These are phyloP conservation scores for Lamprologus speciosus DNA, from an alignment of 2,113 vertebrate genomes.

Conservation along the genomic window DNA sequence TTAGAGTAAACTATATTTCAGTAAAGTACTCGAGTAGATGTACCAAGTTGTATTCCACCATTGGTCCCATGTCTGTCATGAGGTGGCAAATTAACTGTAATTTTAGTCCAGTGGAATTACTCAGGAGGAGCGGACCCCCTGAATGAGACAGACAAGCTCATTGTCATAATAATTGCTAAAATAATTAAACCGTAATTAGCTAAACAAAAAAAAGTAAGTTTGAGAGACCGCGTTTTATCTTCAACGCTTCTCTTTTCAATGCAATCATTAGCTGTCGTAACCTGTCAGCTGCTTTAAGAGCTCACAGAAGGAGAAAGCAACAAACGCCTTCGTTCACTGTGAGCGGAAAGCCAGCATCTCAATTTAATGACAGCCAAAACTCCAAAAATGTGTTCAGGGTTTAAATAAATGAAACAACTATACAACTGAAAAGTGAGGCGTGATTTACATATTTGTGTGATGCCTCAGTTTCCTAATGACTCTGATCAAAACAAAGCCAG, in stretches of 20 bases:
- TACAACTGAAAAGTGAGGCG: not conserved
- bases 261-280: not conserved
- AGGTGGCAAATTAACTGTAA: rapidly evolving
- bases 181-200: not conserved
- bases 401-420: not conserved
- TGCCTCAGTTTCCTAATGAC: not conserved
- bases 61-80: not conserved
- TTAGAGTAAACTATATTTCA: not conserved
- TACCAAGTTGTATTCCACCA: not conserved
- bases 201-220: not conserved
- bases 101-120: not conserved
- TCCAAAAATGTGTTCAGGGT: not conserved
- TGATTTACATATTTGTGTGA: not conserved
- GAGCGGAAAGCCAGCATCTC: not conserved
- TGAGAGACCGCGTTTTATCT: not conserved
- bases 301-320: not conserved
- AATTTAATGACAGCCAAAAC: not conserved
- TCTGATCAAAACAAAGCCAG: not conserved
- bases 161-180: not conserved
- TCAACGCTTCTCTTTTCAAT: not conserved
- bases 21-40: not conserved
- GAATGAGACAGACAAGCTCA: not conserved
- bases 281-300: not conserved
- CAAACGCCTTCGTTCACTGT: not conserved
- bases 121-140: not conserved